Evolutionary conservation across 2,113 vertebrate species (phyloP).

Genomic region (Tychaedon coryphoeus): DNA sequence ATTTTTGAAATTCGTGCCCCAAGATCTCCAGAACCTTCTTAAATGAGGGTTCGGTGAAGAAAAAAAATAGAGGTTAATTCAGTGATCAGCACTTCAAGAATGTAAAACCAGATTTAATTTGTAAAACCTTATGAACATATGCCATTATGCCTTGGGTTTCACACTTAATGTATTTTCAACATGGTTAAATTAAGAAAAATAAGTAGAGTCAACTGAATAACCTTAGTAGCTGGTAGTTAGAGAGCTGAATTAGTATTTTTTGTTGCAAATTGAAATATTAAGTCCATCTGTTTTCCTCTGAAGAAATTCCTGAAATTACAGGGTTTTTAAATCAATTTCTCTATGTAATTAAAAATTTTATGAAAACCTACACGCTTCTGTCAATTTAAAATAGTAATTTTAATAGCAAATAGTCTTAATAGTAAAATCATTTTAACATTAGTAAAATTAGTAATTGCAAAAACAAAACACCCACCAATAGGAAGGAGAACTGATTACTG

Average conservation of each 20-base stretch:
- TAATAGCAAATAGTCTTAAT: background rate
- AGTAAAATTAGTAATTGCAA: background rate
- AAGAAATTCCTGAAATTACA: background rate
- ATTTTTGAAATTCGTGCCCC: background rate
- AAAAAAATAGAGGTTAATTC: background rate
- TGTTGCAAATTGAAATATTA: background rate
- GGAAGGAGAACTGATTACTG: background rate
- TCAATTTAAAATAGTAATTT: background rate
- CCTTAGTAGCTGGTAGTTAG: background rate
- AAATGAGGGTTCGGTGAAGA: background rate
- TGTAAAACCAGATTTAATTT: background rate
- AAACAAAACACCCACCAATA: background rate
- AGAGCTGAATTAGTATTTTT: background rate
- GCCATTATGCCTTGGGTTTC: background rate
- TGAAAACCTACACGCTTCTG: background rate
- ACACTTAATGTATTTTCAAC: background rate
- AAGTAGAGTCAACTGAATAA: background rate
- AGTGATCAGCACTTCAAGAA: background rate
- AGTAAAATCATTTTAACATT: background rate
- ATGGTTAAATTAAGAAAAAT: background rate
- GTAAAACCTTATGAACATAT: background rate
- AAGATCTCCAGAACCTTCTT: background rate
- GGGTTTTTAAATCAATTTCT: background rate
- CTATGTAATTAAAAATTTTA: background rate
- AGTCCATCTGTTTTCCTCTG: background rate